phyloP scores from a whole-genome alignment of 2,888 invertebrate genomes.

The Napeogenes inachia region DNA sequence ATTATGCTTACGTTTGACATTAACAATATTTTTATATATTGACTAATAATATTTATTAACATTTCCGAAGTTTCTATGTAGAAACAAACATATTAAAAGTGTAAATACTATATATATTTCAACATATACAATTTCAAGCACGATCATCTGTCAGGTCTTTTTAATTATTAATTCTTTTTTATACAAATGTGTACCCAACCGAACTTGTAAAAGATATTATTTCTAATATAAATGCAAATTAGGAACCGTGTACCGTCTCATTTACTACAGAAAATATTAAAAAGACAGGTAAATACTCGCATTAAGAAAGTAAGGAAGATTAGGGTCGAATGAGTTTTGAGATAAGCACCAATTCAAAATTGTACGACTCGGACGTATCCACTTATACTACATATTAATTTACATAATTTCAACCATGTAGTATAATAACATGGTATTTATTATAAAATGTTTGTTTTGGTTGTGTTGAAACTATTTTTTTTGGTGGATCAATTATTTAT shows the following conservation, averaged over 20 bases:
- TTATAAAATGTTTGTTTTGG: slow-evolving; percentile 11
- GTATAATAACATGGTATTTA: slow-evolving; percentile 11
- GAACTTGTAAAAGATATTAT: slow-evolving; percentile 22
- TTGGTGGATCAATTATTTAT: neutral
- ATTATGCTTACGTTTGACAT: neutral
- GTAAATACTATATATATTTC: too few relatives aligned
- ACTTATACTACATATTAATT: slow-evolving; percentile 13
- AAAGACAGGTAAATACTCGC: slow-evolving; percentile 28
- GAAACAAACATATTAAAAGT: too few relatives aligned
- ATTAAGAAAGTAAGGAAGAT: slow-evolving; percentile 24
- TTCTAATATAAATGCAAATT: slow-evolving; percentile 31
- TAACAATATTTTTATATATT: too few relatives aligned
- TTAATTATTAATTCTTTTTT: slow-evolving; percentile 17
- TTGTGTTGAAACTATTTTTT: neutral
- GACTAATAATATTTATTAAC: too few relatives aligned
- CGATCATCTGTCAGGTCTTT: neutral
- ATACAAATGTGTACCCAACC: slow-evolving; percentile 14
- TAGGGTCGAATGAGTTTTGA: slow-evolving; percentile 24
- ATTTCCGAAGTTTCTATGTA: too few relatives aligned
- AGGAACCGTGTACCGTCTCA: slow-evolving; percentile 24
- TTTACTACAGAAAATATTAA: slow-evolving; percentile 28
- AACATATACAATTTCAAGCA: too few relatives aligned
- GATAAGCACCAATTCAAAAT: slow-evolving; percentile 14
- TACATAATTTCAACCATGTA: slow-evolving; percentile 12
- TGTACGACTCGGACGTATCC: slow-evolving; percentile 13